phyloP scores from a whole-genome alignment of 2,888 invertebrate genomes.

The Odontocerum albicorne region DNA sequence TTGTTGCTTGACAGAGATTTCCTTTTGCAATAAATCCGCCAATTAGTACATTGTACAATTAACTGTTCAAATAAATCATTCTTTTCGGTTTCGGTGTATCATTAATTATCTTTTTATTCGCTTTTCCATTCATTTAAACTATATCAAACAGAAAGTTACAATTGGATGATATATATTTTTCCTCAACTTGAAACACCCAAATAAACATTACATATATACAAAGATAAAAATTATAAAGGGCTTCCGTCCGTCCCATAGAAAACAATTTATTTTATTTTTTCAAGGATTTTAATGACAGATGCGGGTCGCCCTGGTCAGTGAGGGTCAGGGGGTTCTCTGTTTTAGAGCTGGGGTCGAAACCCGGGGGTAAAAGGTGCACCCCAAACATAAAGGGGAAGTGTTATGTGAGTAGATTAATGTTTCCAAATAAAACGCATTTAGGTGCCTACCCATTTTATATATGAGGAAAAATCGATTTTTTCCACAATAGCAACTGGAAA shows the following conservation, averaged over 20 bases:
- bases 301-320: conserved; percentile 35
- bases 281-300: conserved; percentile 36
- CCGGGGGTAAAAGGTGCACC: conserved; percentile 15
- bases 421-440: conserved; percentile 36
- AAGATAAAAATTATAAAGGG: conserved; percentile 13
- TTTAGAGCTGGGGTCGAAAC: conserved; percentile 31
- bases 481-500: conserved; percentile 14
- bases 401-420: conserved; percentile 35
- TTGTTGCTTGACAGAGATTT: too few relatives aligned
- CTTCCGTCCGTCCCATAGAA: conserved; percentile 3
- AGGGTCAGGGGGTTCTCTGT: conserved; percentile 34
- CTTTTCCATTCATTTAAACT: too few relatives aligned
- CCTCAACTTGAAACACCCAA: conserved; percentile 10
- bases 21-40: too few relatives aligned
- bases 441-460: conserved; percentile 10
- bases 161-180: not conserved
- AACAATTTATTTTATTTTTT: conserved; percentile 34
- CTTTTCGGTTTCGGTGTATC: too few relatives aligned
- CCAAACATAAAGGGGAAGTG: conserved; percentile 25
- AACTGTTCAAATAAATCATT: too few relatives aligned
- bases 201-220: not conserved
- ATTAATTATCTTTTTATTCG: too few relatives aligned
- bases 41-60: too few relatives aligned
- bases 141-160: too few relatives aligned
- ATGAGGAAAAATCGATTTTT: conserved; percentile 31